Evolutionary conservation across 2,888 invertebrate species (phyloP).

Genomic region (Agrotis exclamationis): DNA sequence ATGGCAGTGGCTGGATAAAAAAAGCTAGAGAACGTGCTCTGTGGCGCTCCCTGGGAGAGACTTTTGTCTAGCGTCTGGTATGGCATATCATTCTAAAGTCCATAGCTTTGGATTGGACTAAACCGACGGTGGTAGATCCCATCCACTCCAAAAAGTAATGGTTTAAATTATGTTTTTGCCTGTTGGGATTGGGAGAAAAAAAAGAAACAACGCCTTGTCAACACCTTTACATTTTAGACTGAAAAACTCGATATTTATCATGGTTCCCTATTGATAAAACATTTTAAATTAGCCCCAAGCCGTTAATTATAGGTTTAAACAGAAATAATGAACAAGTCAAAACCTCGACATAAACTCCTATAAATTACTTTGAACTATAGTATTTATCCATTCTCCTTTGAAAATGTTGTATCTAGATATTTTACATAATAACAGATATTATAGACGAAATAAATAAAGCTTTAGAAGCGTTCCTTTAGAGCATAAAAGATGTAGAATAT

Average conservation of each 20-base stretch:
- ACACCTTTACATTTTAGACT: not conserved
- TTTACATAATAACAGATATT: not conserved
- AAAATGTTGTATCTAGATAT: not conserved
- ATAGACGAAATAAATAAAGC: not conserved
- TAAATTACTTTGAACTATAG: not conserved
- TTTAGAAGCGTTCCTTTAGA: not conserved
- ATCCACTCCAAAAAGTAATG: too few relatives aligned
- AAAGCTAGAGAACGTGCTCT: too few relatives aligned
- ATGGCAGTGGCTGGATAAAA: too few relatives aligned
- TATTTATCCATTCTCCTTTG: conserved; percentile 7
- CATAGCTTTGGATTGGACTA: too few relatives aligned
- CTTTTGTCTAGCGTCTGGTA: too few relatives aligned
- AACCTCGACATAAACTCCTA: not conserved
- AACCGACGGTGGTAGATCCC: too few relatives aligned
- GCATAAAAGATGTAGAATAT: not conserved
- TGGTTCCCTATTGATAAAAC: not conserved
- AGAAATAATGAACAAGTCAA: not conserved
- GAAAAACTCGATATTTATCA: not conserved
- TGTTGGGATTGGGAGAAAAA: too few relatives aligned
- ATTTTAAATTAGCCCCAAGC: conserved; percentile 5
- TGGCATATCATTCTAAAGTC: too few relatives aligned
- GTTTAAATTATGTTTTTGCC: too few relatives aligned
- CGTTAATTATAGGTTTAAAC: not conserved
- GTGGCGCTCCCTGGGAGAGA: too few relatives aligned
- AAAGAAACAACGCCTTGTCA: too few relatives aligned